Base-by-base conservation (phyloP, 1,140 invertebrate genomes). In the Carcinoscorpius rotundicauda region DNA sequence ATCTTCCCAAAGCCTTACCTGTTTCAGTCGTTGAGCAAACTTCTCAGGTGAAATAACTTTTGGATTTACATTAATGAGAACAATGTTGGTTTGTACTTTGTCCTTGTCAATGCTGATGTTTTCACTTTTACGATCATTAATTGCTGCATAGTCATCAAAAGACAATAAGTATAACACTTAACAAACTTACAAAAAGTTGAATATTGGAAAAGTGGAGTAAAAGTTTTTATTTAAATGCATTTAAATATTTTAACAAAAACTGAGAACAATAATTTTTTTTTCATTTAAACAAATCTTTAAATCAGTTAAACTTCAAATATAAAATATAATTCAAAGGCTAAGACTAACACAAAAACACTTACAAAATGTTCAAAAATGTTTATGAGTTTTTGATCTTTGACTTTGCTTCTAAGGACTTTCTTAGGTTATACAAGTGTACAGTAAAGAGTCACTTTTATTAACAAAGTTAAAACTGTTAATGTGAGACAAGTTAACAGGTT, bases 1-100 rank as follows among this genome's bases (percentile, higher is more conserved):
- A 29, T 29, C 29, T 29, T 29, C 29, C 29, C 29, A 29, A 29
- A 29, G 29, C 29, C 76, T 72, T 52, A 87, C 79, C 63, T 72
- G 68, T 4, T 73, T 75, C 9, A 91, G 73, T 65, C 84, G 79
- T 3, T 80, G 57, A 62, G 81, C 76, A 64, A 91, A 82, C n/a
- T 83, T 76, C 62, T 69, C 72, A 3, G 84, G 77, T 0, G 74
- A 75, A 3, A 86, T 71, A 51, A 78, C 75, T 0, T 72, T 70
- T 0, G 78, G 74, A 61, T 80, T 75, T 3, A 89, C 75, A 9
- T 83, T 76, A 5, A 92, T 72, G 68, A 89, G 80, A 6, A 93
- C 74, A 66, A 94, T 93, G 72, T 94, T 94, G 1, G 86, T 87
- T 66, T 91, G 83, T 3, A 87, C 78, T 4, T 73, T 79, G 4